Evolutionary conservation across 1,140 invertebrate species (phyloP), one percentile per base, ranked within the genome.

Genomic region (Parapsyche elsis): DNA sequence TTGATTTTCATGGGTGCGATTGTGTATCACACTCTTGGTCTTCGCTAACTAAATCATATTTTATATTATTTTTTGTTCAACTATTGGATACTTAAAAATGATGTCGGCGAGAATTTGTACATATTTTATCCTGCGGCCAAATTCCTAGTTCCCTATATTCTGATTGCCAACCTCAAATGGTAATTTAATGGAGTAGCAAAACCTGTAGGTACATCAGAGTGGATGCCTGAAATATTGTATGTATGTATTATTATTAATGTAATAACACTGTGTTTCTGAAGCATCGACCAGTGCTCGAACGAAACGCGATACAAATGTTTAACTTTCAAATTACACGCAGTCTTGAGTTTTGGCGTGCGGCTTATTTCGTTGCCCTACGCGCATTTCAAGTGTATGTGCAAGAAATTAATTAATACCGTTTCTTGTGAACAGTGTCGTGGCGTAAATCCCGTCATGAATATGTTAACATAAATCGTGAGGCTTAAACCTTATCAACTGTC

Each of bases 101-200:
- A 16, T 44, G 38, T 24, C n/a, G 74, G 4, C 23, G 53, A 59
- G 26, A 64, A 14, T 45, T 46, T 59, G 67, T 78, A 12, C 76
- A 70, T 78, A 78, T 67, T 78, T 44, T 46, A 44, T 67, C 76
- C 61, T 44, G n/a, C n/a, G 76, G 59, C 30, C 30, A 45, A 21
- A 38, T 78, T 78, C 12, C 23, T 38, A 38, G 14, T 64, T 24
- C 23, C 45, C 38, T 45, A 14, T 67, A 78, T 67, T 78, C 26
- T 78, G 57, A n/a, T 45, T 78, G 53, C 24, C 61, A 61, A 38
- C 76, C 67, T 67, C 24, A 30, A 61, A 77, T 38, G 53, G 12
- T n/a, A 16, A 77, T 77, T 77, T 44, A 59, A 77, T 44, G 30
- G 49, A 46, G 21, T 49, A 7, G 30, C 7, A n/a, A 46, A 77